Base-by-base conservation (phyloP, 1,140 invertebrate species). In the Zaprionus camerounensis region DNA sequence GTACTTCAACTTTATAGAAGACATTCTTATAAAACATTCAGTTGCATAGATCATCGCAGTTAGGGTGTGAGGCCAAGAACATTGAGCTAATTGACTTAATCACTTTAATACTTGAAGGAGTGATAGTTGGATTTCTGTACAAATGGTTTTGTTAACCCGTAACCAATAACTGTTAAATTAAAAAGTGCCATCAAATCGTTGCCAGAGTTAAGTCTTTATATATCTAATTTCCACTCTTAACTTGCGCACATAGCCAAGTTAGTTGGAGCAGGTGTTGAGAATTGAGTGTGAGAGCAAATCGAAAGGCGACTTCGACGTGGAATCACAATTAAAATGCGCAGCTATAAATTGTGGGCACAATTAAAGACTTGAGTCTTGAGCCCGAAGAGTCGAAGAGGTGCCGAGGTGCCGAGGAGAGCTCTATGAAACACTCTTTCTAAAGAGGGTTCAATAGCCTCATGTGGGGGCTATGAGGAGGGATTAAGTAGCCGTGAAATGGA, bases 371-470 rank as follows among this genome's bases (percentile, higher is more conserved):
- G n/a, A n/a, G n/a, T n/a, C n/a, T n/a, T n/a, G n/a, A n/a, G 15
- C 13, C 20, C 46, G 1, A 51, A 51, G n/a, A 38, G 13, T 38
- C 1, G 13, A 38, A 15, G 36, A 31, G 28, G 7, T 12, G 34
- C 26, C 6, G 26, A 7, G 26, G 26, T 28, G 26, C 26, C 31
- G 31, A 34, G 3, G 36, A 20, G n/a, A 46, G n/a, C n/a, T 9
- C 41, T 46, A 13, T 20, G 5, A 13, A 5, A 7, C 12, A 51
- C 17, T 78, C 80, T 65, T 74, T 71, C 70, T 75, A 83, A 80
- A 63, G 28, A 12, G 75, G 74, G 82, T 86, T 87, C 82, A 86
- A 87, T 61, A 69, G 76, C 59, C 76, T 20, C 6, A 2, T 2
- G 17, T 9, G 61, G 57, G 76, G 26, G 44, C 55, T 65, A 71